Evolutionary conservation across 1,140 invertebrate species (phyloP), one percentile per base, ranked within the genome.

Genomic region (Nomia melanderi): DNA sequence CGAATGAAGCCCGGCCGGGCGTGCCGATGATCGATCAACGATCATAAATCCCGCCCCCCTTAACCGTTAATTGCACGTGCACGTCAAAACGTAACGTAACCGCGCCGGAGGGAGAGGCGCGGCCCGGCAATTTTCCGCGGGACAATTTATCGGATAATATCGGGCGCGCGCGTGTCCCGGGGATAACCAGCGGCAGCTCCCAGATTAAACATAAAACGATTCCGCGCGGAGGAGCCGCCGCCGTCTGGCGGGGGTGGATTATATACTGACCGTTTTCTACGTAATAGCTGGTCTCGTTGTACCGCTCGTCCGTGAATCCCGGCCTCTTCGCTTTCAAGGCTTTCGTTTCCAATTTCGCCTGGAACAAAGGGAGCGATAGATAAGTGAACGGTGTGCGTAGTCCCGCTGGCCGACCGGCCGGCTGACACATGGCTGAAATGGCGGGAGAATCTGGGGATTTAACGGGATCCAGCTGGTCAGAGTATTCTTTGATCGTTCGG

Each of bases 251-350:
- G 81, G 54, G 27, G 12, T 17, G 41, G 11, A 12, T 9, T 14
- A 77, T 29, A 62, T 87, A 93, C 94, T 95, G 93, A 98, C 98
- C 97, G 94, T 98, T 98, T 94, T 99, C 98, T 90, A 98, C 97
- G 92, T 98, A 99, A 93, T 99, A 99, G 29, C 97, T 97, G 31
- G 97, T 98, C 93, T 98, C 97, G 92, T 97, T 97, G 93, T 98
- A 98, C 81, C 97, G 94, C 86, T 98, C 97, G 91, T 98, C 97
- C 31, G 96, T 97, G 91, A 98, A 98, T 73, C 97, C 97, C 4
- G 97, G 97, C 90, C 97, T 94, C 92, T 97, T 98, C 50, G 97
- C 97, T 93, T 98, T 98, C 86, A 98, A 90, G 44, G 97, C 97
- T 93, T 98, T 98, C 81, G 97, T 98, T 94, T 98, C 97, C 85